Evolutionary conservation across 2,113 vertebrate species (phyloP).

Genomic region (Charadrius vociferus): DNA sequence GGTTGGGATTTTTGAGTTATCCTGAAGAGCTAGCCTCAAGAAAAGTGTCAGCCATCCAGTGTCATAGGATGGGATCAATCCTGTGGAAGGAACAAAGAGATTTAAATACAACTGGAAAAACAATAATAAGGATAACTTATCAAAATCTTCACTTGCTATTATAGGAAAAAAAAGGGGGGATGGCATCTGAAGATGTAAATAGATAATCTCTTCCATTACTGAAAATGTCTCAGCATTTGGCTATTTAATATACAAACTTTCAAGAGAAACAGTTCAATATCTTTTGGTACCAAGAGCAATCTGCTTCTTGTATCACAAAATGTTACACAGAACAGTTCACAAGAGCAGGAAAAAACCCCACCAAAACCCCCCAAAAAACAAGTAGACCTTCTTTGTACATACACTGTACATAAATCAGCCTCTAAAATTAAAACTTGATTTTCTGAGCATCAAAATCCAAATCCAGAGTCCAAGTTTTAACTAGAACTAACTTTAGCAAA

Average conservation of each 20-base stretch:
- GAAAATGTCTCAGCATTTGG: background rate
- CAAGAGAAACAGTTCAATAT: background rate
- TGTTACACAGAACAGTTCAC: background rate
- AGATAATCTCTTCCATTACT: background rate
- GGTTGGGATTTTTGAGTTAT: background rate
- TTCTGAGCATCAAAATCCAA: background rate
- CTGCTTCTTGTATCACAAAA: background rate
- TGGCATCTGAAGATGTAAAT: background rate
- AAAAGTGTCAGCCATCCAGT: background rate
- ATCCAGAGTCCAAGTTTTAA: background rate
- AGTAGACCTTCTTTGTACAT: background rate
- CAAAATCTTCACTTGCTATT: background rate
- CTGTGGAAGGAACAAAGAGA: background rate
- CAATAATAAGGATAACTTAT: background rate
- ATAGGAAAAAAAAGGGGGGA: fast-evolving
- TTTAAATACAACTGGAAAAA: background rate
- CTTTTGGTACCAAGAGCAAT: background rate
- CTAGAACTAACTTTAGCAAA: background rate
- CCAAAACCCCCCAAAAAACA: too few species aligned
- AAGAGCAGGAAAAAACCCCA: background rate
- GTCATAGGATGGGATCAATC: background rate
- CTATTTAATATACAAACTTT: background rate
- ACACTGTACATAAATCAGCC: background rate
- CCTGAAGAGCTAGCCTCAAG: background rate
- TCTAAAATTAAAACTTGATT: background rate